phyloP scores from a whole-genome alignment of 2,888 invertebrate genomes.

The Microctonus hyperodae region DNA sequence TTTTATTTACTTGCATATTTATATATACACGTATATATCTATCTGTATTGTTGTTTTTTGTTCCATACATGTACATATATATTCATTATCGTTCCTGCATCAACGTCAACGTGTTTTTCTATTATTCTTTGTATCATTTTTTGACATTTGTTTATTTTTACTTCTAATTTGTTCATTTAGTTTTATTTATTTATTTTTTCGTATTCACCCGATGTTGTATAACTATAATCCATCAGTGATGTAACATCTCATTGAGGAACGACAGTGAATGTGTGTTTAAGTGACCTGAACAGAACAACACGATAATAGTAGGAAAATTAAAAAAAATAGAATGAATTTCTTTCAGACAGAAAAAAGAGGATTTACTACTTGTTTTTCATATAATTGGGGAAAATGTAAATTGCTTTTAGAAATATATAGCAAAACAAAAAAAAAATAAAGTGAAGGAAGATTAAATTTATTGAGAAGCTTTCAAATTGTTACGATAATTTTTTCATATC shows the following conservation, averaged over 20 bases:
- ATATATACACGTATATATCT: slow-evolving; percentile 39
- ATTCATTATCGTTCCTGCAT: slow-evolving; percentile 62
- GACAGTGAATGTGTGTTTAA: slow-evolving; percentile 63
- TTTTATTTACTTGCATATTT: slow-evolving; percentile 20
- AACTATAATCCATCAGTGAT: slow-evolving; percentile 56
- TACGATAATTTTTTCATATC: no score
- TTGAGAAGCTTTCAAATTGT: no score
- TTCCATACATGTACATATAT: slow-evolving; percentile 29
- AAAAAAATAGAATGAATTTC: slow-evolving; percentile 2
- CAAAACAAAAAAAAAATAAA: no score
- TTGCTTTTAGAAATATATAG: no score
- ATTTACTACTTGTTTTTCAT: background rate
- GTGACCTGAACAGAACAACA: slow-evolving; percentile 64
- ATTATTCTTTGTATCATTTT: background rate
- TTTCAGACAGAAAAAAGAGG: slow-evolving; percentile 9
- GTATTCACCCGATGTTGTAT: slow-evolving; percentile 35
- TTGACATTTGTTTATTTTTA: background rate
- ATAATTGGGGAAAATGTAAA: background rate
- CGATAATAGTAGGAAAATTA: slow-evolving; percentile 53
- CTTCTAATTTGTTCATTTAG: background rate
- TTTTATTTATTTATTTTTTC: slow-evolving; percentile 1
- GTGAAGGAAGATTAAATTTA: no score
- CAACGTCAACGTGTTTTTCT: slow-evolving; percentile 33
- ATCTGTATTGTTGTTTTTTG: slow-evolving; percentile 34
- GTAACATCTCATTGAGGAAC: slow-evolving; percentile 59